Evolutionary conservation across 1,140 invertebrate species (phyloP).

Genomic region (Saccostrea echinata): DNA sequence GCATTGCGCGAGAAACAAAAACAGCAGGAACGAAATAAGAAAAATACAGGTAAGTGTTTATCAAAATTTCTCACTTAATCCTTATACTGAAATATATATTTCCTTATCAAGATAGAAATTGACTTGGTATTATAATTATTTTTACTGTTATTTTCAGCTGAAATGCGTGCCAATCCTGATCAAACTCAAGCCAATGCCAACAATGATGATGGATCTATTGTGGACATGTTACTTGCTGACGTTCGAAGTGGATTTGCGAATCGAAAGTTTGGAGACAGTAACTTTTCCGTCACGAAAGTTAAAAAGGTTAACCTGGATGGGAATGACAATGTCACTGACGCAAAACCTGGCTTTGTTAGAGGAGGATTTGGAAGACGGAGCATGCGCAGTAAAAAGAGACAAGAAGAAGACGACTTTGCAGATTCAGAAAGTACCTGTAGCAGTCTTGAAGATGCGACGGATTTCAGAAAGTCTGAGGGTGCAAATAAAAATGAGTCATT

Average conservation of each 20-base stretch:
- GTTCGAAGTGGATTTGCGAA: conserved; percentile 73
- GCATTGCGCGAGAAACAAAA: conserved; percentile 64
- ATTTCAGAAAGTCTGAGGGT: conserved; percentile 39
- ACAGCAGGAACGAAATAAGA: conserved; percentile 59
- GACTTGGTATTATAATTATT: not conserved
- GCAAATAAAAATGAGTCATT: conserved; percentile 62
- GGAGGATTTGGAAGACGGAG: conserved; percentile 67
- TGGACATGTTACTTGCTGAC: conserved; percentile 75
- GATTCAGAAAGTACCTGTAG: conserved; percentile 64
- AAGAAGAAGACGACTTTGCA: conserved; percentile 46
- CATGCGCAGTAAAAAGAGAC: conserved; percentile 61
- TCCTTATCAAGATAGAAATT: not conserved
- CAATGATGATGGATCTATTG: conserved; percentile 68
- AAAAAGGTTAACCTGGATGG: conserved; percentile 70
- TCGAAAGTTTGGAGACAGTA: conserved; percentile 69
- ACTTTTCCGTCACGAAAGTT: conserved; percentile 72
- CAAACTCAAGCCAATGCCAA: conserved; percentile 47
- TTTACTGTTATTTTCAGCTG: conserved; percentile 27
- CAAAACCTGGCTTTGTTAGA: conserved; percentile 65
- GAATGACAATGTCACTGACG: conserved; percentile 48
- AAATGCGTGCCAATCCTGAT: not conserved
- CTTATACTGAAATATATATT: not conserved
- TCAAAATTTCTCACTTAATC: no score
- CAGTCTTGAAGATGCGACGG: conserved; percentile 60
- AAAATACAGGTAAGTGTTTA: conserved; percentile 57